Conservation (phyloP, 2,888 invertebrate species). For the Xylocampa areola region DNA sequence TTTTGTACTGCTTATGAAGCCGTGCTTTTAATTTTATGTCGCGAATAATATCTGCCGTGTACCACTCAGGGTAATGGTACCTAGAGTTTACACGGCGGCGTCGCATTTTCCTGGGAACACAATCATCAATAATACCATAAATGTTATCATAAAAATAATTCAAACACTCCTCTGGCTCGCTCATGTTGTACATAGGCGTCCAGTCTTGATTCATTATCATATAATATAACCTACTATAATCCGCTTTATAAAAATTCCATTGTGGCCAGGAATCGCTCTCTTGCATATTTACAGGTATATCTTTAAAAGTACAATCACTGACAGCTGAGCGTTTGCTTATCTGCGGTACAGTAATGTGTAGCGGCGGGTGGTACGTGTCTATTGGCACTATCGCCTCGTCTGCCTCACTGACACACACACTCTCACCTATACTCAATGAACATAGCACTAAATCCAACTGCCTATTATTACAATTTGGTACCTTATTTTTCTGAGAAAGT, state of each 20-base stretch:
- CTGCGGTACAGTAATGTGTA: conserved; percentile 17
- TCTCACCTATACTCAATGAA: conserved; percentile 3
- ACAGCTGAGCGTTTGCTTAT: no score
- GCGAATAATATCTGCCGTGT: conserved; percentile 5
- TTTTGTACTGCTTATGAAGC: conserved; percentile 4
- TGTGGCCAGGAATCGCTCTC: conserved; percentile 2
- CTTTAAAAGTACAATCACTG: no score
- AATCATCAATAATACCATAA: conserved; percentile 3
- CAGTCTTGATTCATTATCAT: conserved; percentile 5
- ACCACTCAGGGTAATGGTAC: conserved; percentile 9
- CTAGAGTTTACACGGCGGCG: background rate
- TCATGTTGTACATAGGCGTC: background rate
- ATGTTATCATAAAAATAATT: conserved; percentile 1
- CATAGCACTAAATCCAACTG: conserved; percentile 7
- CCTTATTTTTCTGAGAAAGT: conserved; percentile 4
- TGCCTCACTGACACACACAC: conserved; percentile 9
- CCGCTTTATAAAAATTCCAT: conserved; percentile 16
- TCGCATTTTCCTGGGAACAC: conserved; percentile 5
- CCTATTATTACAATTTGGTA: conserved; percentile 1
- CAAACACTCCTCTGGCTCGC: background rate
- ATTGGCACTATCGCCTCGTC: conserved; percentile 10
- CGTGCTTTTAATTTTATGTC: background rate
- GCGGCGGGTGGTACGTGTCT: conserved; percentile 23
- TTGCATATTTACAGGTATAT: no score
- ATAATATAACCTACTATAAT: conserved; percentile 2